Evolutionary conservation across 2,113 vertebrate species (phyloP).

Genomic region (Eulacestoma nigropectus): DNA sequence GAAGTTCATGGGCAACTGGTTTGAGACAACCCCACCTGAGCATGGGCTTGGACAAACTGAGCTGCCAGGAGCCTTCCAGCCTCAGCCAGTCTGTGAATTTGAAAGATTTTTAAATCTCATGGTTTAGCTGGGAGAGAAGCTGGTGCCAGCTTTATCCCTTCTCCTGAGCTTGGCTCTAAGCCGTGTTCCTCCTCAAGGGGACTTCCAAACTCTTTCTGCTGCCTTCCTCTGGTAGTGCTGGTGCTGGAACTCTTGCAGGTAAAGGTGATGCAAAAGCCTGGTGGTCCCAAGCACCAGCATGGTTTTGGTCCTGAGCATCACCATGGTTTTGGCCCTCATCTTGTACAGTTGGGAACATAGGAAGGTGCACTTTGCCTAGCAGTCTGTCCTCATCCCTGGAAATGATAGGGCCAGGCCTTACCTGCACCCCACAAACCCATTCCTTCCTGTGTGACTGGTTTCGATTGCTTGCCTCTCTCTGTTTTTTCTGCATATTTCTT

Average conservation of each 20-base stretch:
- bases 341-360: not conserved
- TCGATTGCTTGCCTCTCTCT: not conserved
- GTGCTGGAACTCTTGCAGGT: not conserved
- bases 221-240: not conserved
- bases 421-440: fast-evolving
- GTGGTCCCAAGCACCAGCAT: not conserved
- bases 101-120: not conserved
- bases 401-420: not conserved
- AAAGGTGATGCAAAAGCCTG: not conserved
- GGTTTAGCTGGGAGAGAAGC: not conserved
- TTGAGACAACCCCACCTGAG: not conserved
- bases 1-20: not conserved
- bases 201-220: not conserved
- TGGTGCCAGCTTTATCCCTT: not conserved
- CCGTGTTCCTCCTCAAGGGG: not conserved
- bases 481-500: not conserved
- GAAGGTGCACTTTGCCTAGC: not conserved
- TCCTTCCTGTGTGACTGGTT: not conserved
- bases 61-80: not conserved
- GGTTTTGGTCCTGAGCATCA: not conserved
- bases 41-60: not conserved
- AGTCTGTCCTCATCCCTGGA: not conserved
- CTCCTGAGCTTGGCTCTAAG: not conserved
- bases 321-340: not conserved
- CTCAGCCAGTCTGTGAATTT: not conserved